Percentiles rank a stretch among this genome's conserved stretches.
These are phyloP conservation scores for Galerucella nymphaeae DNA, from an alignment of 2,888 invertebrate genomes.

Conservation along the genomic window DNA sequence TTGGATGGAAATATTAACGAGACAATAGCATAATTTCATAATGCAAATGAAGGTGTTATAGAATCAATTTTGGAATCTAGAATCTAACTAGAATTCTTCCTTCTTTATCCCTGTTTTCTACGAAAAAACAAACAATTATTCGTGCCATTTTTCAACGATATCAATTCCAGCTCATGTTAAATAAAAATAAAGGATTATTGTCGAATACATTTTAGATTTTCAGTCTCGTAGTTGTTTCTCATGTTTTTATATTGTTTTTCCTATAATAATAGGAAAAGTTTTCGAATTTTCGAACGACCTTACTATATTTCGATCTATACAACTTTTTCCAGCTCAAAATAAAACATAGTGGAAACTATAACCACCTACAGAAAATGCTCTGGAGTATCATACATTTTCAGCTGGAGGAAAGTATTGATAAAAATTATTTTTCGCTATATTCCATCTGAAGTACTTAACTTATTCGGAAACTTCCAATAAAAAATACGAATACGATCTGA, in stretches of 20 bases:
- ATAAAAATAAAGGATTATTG: background rate
- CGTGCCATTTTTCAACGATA: background rate
- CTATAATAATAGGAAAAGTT: constrained; percentile 10
- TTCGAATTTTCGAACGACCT: background rate
- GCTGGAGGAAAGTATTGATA: too few relatives aligned
- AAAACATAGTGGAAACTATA: background rate
- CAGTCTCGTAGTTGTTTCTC: background rate
- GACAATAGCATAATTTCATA: too few relatives aligned
- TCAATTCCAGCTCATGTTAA: background rate
- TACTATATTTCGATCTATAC: background rate
- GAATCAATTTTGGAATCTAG: too few relatives aligned
- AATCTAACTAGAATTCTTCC: too few relatives aligned
- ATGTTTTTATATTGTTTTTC: background rate
- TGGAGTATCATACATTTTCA: background rate
- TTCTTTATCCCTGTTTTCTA: too few relatives aligned
- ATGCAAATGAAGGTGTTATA: too few relatives aligned
- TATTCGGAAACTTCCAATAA: background rate
- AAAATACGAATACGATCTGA: background rate
- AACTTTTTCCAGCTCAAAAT: background rate
- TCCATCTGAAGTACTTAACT: background rate
- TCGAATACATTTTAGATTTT: background rate
- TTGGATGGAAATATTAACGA: background rate
- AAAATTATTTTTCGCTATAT: too few relatives aligned
- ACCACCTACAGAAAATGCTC: background rate
- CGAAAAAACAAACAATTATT: too few relatives aligned